Conservation (phyloP, 2,113 vertebrate species). For the Caloenas nicobarica region DNA sequence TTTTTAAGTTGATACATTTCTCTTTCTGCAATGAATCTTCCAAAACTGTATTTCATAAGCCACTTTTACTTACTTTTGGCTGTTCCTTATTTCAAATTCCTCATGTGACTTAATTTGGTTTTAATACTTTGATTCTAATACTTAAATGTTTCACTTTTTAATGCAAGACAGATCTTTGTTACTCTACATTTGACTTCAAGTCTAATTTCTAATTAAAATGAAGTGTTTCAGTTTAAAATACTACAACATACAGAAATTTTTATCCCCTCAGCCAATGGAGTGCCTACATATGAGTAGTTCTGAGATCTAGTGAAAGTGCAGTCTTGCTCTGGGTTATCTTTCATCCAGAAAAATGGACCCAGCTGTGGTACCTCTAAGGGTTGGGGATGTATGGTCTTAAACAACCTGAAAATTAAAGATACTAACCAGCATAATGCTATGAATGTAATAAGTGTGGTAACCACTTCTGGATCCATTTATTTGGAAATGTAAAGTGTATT, state of each 20-base stretch:
- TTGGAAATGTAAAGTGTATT: neutral
- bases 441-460: neutral
- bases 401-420: neutral
- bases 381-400: neutral
- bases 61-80: neutral
- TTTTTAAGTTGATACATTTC: neutral
- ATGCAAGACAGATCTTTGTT: neutral
- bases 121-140: neutral
- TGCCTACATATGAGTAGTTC: slow-evolving; percentile 2
- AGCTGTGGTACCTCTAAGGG: neutral
- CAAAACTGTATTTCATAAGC: neutral
- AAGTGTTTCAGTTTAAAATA: slow-evolving; percentile 13
- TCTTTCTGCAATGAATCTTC: neutral
- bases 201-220: slow-evolving; percentile 54
- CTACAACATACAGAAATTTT: neutral
- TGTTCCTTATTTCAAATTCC: neutral
- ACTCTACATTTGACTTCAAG: slow-evolving; percentile 15
- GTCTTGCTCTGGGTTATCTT: slow-evolving; percentile 4
- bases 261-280: neutral
- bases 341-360: slow-evolving; percentile 40
- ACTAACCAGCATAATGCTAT: neutral
- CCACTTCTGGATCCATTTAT: neutral
- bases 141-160: neutral
- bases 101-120: neutral
- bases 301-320: neutral